Conservation (phyloP, 2,113 vertebrate species). For the Ovis canadensis region DNA sequence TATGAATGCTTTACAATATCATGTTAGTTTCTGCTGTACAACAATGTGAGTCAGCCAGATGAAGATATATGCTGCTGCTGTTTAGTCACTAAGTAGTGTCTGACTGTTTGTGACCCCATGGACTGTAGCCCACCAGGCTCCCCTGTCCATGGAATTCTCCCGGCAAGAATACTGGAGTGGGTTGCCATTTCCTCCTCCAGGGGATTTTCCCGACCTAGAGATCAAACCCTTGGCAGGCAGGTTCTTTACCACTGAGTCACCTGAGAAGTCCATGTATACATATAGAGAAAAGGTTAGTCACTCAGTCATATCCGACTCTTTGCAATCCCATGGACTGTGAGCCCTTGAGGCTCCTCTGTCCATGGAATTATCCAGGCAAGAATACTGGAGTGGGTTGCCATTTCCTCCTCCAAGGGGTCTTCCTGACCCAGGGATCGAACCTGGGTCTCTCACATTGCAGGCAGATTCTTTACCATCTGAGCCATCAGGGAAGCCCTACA, state of each 20-base stretch:
- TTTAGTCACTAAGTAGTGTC: not conserved
- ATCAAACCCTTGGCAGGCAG: not conserved
- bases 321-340: not conserved
- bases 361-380: not conserved
- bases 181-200: not conserved
- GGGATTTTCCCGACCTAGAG: not conserved
- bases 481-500: not conserved
- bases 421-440: not conserved
- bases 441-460: not conserved
- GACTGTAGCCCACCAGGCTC: not conserved
- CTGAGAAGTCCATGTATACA: not conserved
- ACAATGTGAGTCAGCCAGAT: not conserved
- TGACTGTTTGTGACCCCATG: not conserved
- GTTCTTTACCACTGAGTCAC: not conserved
- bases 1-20: not conserved
- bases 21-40: not conserved
- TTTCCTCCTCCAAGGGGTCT: not conserved
- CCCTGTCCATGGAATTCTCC: not conserved
- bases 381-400: not conserved
- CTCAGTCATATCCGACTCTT: not conserved
- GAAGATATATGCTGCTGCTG: not conserved
- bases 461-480: not conserved
- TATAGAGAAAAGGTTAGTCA: not conserved
- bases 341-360: not conserved
- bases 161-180: not conserved